Evolutionary conservation across 2,888 invertebrate genomes (phyloP).

Genomic region (Tenthredo livida): DNA sequence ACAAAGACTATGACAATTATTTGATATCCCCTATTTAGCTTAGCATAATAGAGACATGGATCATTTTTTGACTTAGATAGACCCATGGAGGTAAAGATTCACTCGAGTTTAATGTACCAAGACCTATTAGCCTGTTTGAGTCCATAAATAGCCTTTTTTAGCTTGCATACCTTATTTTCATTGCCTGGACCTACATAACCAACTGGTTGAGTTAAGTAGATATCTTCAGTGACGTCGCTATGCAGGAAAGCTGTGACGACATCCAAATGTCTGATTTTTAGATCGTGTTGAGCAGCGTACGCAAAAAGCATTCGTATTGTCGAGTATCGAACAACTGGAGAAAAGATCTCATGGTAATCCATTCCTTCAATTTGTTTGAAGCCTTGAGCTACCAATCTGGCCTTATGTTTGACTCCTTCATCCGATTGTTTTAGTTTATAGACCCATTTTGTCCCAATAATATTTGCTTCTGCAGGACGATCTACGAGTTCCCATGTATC

Average conservation of each 20-base stretch:
- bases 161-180: too few relatives aligned
- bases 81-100: too few relatives aligned
- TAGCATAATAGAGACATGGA: too few relatives aligned
- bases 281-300: slow-evolving; percentile 50
- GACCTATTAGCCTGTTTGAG: too few relatives aligned
- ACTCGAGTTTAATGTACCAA: too few relatives aligned
- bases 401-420: slow-evolving; percentile 43
- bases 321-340: slow-evolving; percentile 55
- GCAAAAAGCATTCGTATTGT: slow-evolving; percentile 55
- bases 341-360: slow-evolving; percentile 59
- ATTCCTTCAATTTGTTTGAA: slow-evolving; percentile 54
- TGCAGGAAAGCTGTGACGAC: slow-evolving; percentile 54
- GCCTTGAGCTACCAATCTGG: slow-evolving; percentile 57
- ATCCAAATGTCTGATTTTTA: slow-evolving; percentile 59
- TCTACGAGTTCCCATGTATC: slow-evolving; percentile 28
- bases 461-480: slow-evolving; percentile 2
- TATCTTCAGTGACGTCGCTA: too few relatives aligned
- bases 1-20: too few relatives aligned
- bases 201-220: too few relatives aligned
- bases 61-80: too few relatives aligned
- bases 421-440: slow-evolving; percentile 1
- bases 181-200: too few relatives aligned
- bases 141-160: too few relatives aligned
- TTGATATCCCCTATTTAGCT: too few relatives aligned
- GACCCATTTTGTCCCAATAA: slow-evolving; percentile 31